phyloP scores from a whole-genome alignment of 2,888 invertebrate species.

The Amblyjoppa fuscipennis region DNA sequence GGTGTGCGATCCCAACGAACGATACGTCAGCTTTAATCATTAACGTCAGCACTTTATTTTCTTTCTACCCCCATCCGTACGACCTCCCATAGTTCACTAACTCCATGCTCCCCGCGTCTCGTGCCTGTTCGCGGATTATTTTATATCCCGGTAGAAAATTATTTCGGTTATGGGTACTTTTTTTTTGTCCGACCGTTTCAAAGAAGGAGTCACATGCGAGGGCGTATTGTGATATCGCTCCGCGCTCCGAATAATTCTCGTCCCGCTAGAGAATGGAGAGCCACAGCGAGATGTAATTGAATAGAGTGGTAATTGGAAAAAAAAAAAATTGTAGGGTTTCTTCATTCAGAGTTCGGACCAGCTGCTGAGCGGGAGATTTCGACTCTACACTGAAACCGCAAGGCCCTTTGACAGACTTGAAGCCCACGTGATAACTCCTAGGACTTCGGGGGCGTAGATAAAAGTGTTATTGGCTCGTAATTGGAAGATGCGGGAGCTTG shows the following conservation, averaged over 20 bases:
- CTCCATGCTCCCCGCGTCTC: neutral
- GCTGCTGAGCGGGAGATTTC: neutral
- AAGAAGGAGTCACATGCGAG: neutral
- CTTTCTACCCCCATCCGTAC: constrained; percentile 5
- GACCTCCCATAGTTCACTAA: neutral
- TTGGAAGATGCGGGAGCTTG: neutral
- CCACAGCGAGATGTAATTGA: constrained; percentile 51
- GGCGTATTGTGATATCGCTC: constrained; percentile 21
- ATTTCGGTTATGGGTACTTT: constrained; percentile 21
- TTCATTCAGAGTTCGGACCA: neutral
- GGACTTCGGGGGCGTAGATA: constrained; percentile 14
- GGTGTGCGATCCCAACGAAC: neutral
- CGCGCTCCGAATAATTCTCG: constrained; percentile 2
- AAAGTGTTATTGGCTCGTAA: neutral
- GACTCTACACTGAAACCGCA: neutral
- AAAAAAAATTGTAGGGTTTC: constrained; percentile 57
- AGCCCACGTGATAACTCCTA: constrained; percentile 8
- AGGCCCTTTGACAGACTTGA: constrained; percentile 31
- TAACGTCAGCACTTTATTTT: constrained; percentile 17
- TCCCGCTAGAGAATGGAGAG: neutral
- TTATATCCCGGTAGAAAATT: constrained; percentile 16
- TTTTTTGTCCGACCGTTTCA: neutral
- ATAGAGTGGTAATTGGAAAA: constrained; percentile 49
- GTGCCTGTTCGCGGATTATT: constrained; percentile 21
- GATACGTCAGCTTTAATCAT: constrained; percentile 49